Evolutionary conservation across 2,113 vertebrate genomes (phyloP), one percentile per base, ranked within the genome.

Genomic region (Pygoscelis adeliae): DNA sequence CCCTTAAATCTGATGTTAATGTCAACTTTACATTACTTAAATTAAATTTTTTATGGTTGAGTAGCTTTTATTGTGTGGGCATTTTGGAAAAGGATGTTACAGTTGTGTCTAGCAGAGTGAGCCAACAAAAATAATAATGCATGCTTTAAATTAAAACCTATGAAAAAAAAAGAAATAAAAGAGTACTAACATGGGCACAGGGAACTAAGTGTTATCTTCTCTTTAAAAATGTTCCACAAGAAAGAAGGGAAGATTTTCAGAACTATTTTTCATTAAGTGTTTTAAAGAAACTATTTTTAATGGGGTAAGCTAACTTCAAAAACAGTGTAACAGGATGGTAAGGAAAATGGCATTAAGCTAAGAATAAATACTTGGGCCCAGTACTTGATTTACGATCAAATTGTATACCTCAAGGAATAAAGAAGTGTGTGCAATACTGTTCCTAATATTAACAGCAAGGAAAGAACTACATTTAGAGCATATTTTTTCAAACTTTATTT

Each of bases 1-100:
- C 27, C 21, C 52, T 97, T 95, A 58, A 89, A 78, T 80, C 23
- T 80, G 25, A 66, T 62, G 36, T 84, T 40, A 72, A 40, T 70
- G 76, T 77, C 76, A 96, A 86, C 62, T 63, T 69, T 85, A 49
- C 50, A 58, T 83, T 77, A 74, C 71, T 69, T 89, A 88, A 91
- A 92, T 92, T 96, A 79, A 74, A 23, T 49, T 56, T 90, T 94
- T 83, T 58, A 63, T 87, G 74, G 20, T 53, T 87, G 93, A 90
- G n/a, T 44, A 52, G 14, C 50, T 93, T 87, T 94, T 86, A 93
- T 77, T 83, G 34, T 47, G 50, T 79, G 47, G 32, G 42, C 52
- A 87, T 95, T 96, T 91, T 83, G 71, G 72, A 78, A 66, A 74
- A 94, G 69, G 74, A 26, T 87, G 56, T 87, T 86, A 78, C 29